Base-by-base conservation (phyloP, 1,140 invertebrate species). In the Oppia nitens region DNA sequence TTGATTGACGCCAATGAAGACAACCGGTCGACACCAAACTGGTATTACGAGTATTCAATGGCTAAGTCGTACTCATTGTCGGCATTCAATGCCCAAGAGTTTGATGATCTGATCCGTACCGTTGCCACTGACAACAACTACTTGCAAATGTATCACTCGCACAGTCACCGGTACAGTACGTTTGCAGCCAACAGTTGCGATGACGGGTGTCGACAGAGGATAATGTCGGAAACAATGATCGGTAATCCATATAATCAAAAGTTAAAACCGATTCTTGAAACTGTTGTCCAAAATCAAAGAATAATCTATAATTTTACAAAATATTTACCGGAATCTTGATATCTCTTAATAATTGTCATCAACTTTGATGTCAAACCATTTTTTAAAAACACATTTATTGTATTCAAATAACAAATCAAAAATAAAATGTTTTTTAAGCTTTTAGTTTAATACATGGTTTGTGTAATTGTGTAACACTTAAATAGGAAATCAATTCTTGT, bases 41-140 rank as follows among this genome's bases (percentile, higher is more conserved):
- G 87, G 87, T 83, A 87, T 66, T 87, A 89, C 71, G 72, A 87
- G 50, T 92, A 92, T 66, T 84, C 83, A 20, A 84, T 84, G 0
- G 72, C 83, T 60, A 79, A 85, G 48, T 80, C 84, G 0, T 91
- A 87, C 69, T 79, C 82, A 60, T 83, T 92, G 82, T 72, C 80
- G 12, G 65, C 71, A 57, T 70, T 92, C 2, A 72, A 84, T 25
- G 87, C 88, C 0, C 75, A 78, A 62, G 87, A 91, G 67, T 92
- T 87, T 87, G 83, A 91, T 68, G 79, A 80, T 57, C 75, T 91
- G n/a, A 80, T 91, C 45, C 80, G 85, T 61, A 81, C 83, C 65
- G 83, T 93, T 77, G 80, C 83, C 14, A 79, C 82, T 56, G 87
- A 91, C 71, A 82, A 85, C 63, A 79, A 82, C 45, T 69, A 88